Evolutionary conservation across 2,888 invertebrate species (phyloP).

Genomic region (Anorthoa munda): DNA sequence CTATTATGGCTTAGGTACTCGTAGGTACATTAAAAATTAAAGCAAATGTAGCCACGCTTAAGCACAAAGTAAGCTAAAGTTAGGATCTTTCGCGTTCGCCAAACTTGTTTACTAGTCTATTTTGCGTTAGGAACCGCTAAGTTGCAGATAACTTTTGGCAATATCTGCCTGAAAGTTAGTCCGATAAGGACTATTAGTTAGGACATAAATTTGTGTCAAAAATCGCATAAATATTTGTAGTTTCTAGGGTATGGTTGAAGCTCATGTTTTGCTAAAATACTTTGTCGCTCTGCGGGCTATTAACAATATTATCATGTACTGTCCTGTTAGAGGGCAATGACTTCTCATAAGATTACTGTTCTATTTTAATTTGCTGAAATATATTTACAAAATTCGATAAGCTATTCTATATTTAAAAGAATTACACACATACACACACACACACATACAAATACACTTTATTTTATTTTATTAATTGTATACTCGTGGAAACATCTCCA

Average conservation of each 20-base stretch:
- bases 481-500: no score
- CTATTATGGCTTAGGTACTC: not conserved
- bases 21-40: conserved; percentile 45
- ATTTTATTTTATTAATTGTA: no score
- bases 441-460: no score
- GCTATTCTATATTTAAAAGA: no score
- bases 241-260: not conserved
- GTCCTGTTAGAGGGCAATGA: no score
- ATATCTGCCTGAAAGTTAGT: conserved; percentile 64
- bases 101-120: conserved; percentile 64
- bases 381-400: no score
- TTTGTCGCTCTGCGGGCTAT: not conserved
- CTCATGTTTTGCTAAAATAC: not conserved
- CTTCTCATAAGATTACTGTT: no score
- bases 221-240: conserved; percentile 37
- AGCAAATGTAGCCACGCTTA: conserved; percentile 39
- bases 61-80: conserved; percentile 53
- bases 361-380: no score
- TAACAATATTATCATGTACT: not conserved
- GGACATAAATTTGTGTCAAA: conserved; percentile 50
- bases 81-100: conserved; percentile 48
- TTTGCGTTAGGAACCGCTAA: conserved; percentile 62
- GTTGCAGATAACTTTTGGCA: conserved; percentile 65
- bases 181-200: conserved; percentile 60
- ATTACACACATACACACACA: no score